Conservation (phyloP, 2,888 invertebrate species). For the Pachymerium ferrugineum region DNA sequence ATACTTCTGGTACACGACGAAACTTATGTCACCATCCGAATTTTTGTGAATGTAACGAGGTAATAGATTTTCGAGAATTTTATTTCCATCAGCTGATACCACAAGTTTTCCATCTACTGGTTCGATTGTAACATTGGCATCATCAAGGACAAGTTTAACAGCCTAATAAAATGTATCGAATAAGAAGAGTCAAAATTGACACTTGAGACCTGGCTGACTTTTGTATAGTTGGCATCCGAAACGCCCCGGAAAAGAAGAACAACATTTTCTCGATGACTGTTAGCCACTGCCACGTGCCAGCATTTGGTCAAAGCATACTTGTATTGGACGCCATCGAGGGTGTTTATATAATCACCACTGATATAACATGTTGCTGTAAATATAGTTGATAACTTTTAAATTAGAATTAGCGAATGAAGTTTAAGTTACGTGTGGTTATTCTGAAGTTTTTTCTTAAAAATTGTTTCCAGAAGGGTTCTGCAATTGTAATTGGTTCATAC, state of each 20-base stretch:
- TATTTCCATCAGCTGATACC: background rate
- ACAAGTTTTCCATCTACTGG: background rate
- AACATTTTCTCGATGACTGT: background rate
- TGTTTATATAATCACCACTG: constrained; percentile 34
- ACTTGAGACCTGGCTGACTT: background rate
- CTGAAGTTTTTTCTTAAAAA: background rate
- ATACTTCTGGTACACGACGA: background rate
- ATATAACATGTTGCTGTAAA: constrained; percentile 34
- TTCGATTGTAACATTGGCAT: background rate
- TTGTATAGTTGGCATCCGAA: background rate
- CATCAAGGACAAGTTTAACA: background rate
- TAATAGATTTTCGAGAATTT: background rate
- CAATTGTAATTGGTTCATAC: background rate
- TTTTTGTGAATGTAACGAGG: background rate
- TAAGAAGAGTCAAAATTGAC: background rate
- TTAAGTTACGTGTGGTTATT: background rate
- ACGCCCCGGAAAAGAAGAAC: background rate
- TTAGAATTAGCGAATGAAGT: background rate
- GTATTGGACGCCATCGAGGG: constrained; percentile 37
- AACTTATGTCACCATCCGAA: background rate
- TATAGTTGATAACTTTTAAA: background rate
- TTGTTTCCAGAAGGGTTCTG: background rate
- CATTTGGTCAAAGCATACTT: constrained; percentile 36
- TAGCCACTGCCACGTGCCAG: constrained; percentile 38
- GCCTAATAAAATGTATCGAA: background rate